These are phyloP conservation scores for Brachypterus glaber DNA, from an alignment of 2,888 invertebrate genomes.

Conservation along the genomic window DNA sequence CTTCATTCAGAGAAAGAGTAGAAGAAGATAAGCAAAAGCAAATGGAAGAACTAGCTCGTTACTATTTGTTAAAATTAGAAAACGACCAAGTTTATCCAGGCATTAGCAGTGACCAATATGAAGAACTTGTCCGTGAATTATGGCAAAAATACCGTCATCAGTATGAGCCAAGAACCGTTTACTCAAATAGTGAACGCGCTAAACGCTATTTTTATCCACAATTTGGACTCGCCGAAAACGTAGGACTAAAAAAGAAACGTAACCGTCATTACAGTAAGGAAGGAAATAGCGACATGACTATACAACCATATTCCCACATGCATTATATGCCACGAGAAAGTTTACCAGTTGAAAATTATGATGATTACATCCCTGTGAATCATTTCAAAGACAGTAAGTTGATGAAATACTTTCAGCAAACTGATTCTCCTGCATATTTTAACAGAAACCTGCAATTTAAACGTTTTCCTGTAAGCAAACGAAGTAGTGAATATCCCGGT, in stretches of 20 bases:
- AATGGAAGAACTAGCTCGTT: constrained; percentile 32
- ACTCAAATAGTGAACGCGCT: constrained; percentile 27
- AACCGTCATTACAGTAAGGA: constrained; percentile 23
- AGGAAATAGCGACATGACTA: constrained; percentile 18
- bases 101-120: constrained; percentile 45
- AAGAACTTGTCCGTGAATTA: constrained; percentile 45
- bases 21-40: constrained; percentile 45
- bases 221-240: constrained; percentile 30
- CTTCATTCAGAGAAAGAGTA: constrained; percentile 47
- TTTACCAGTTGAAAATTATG: constrained; percentile 21
- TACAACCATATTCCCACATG: constrained; percentile 19
- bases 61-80: constrained; percentile 29
- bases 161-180: constrained; percentile 31
- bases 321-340: constrained; percentile 19
- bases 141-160: constrained; percentile 48
- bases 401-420: constrained; percentile 9
- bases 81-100: constrained; percentile 31
- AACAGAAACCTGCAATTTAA: constrained; percentile 34
- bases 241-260: constrained; percentile 31
- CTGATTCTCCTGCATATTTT: constrained; percentile 17
- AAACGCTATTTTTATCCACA: constrained; percentile 31
- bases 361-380: constrained; percentile 19
- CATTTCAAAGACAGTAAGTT: constrained; percentile 21
- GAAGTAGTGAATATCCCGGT: constrained; percentile 41
- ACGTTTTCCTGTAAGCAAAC: constrained; percentile 58